These are phyloP conservation scores for Hemiscyllium ocellatum DNA, from an alignment of 2,113 vertebrate species.

Conservation along the genomic window DNA sequence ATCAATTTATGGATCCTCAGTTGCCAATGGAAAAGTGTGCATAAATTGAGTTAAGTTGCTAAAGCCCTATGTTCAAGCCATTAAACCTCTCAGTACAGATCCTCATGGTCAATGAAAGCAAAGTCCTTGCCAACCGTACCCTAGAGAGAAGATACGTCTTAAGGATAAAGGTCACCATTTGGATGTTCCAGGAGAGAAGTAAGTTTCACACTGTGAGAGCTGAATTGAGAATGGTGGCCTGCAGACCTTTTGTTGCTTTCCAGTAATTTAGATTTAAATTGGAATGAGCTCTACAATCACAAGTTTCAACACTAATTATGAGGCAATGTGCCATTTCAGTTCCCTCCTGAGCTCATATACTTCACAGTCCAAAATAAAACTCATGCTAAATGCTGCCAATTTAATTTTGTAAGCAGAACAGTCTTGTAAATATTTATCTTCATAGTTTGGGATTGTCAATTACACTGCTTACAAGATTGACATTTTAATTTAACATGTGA, in stretches of 20 bases:
- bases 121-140: neutral
- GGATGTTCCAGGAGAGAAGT: neutral
- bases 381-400: slow-evolving; percentile 24
- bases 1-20: neutral
- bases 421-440: slow-evolving; percentile 26
- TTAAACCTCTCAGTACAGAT: neutral
- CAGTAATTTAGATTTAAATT: slow-evolving; percentile 27
- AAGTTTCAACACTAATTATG: neutral
- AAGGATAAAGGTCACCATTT: neutral
- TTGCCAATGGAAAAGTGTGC: neutral
- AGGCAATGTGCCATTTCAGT: neutral
- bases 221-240: no score
- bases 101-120: neutral
- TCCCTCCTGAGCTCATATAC: neutral
- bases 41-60: neutral
- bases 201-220: no score
- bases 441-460: slow-evolving; percentile 25
- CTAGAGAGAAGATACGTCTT: neutral
- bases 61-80: neutral
- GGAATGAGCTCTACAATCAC: neutral
- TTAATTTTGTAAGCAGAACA: slow-evolving; percentile 30
- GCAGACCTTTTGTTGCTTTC: neutral
- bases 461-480: slow-evolving; percentile 22
- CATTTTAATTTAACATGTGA: slow-evolving; percentile 29
- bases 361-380: slow-evolving; percentile 5